Evolutionary conservation across 2,888 invertebrate species (phyloP).

Genomic region (Anarsia innoxiella): DNA sequence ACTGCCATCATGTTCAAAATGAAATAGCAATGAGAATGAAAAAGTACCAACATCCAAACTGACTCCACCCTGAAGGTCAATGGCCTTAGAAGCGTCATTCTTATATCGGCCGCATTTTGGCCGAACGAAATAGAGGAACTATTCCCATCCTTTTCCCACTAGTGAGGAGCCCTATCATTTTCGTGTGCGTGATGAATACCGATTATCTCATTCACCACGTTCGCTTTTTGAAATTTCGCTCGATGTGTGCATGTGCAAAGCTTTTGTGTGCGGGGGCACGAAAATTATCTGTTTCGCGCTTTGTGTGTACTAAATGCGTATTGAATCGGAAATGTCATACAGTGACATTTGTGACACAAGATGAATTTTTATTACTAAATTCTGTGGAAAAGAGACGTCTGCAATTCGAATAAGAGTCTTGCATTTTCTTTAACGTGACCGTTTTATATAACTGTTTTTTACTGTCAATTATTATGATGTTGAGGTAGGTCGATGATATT

Average conservation of each 20-base stretch:
- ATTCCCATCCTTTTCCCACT: constrained; percentile 44
- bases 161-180: constrained; percentile 45
- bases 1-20: no score
- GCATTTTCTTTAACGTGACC: constrained; percentile 23
- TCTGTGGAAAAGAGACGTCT: constrained; percentile 24
- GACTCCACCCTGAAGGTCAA: constrained; percentile 52
- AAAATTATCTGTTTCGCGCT: constrained; percentile 56
- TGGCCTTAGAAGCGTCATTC: constrained; percentile 69
- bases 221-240: constrained; percentile 58
- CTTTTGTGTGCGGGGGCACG: constrained; percentile 48
- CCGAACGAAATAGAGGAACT: constrained; percentile 52
- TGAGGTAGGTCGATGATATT: constrained; percentile 55
- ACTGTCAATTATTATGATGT: constrained; percentile 35
- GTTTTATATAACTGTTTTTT: constrained; percentile 35
- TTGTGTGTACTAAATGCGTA: constrained; percentile 40
- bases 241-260: constrained; percentile 45
- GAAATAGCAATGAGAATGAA: constrained; percentile 25
- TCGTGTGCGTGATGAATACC: constrained; percentile 68
- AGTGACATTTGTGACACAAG: no score
- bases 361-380: constrained; percentile 51
- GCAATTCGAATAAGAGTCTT: constrained; percentile 27
- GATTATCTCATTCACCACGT: constrained; percentile 60
- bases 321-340: constrained; percentile 40
- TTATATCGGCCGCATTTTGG: constrained; percentile 73
- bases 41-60: constrained; percentile 35